Evolutionary conservation across 2,888 invertebrate genomes (phyloP).

Genomic region (Coronaproctus castanopsis): DNA sequence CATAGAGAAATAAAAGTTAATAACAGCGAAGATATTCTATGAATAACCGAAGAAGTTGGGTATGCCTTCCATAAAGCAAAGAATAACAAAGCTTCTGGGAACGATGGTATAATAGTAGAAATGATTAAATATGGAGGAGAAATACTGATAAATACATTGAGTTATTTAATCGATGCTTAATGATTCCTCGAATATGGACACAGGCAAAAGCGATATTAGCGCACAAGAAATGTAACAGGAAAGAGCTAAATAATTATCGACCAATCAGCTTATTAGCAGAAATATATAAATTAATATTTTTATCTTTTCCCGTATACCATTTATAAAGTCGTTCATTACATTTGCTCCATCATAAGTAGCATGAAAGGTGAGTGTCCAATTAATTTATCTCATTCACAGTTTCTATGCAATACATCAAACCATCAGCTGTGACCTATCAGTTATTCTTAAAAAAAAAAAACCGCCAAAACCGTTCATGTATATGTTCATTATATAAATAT

Average conservation of each 20-base stretch:
- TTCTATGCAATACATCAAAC: no score
- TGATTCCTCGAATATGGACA: neutral
- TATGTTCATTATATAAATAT: no score
- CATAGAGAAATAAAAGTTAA: neutral
- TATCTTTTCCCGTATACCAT: no score
- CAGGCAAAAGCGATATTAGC: neutral
- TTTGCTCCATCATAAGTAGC: no score
- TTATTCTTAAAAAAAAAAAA: no score
- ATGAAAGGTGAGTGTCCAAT: no score
- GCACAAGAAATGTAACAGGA: neutral
- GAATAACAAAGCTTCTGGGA: neutral
- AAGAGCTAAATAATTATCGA: neutral
- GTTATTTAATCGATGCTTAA: neutral
- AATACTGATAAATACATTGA: neutral
- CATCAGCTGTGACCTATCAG: no score
- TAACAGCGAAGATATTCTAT: neutral
- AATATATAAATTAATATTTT: neutral
- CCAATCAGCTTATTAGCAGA: neutral
- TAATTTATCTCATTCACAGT: no score
- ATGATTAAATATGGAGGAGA: neutral
- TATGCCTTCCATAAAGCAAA: neutral
- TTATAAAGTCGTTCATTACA: no score
- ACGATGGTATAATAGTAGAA: neutral
- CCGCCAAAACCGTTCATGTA: no score
- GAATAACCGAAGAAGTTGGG: neutral